Conservation (phyloP, 2,797 vertebrate species). For the Rhinogobio ventralis region DNA sequence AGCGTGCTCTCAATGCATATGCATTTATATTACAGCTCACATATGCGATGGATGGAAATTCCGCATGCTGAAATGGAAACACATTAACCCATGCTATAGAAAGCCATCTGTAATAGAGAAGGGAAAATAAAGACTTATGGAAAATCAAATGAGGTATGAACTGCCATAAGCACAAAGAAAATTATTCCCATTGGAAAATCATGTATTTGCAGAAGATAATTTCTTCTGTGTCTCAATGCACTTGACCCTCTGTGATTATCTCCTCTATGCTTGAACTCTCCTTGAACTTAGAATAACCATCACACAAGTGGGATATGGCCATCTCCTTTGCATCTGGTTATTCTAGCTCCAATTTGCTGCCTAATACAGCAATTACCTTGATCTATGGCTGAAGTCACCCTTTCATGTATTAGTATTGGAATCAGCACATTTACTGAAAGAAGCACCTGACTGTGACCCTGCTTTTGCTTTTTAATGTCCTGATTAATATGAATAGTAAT, state of each 20-base stretch:
- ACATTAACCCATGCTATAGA: constrained; percentile 70
- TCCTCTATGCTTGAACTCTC: constrained; percentile 96
- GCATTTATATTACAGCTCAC: constrained; percentile 49
- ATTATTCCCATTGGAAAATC: constrained; percentile 93
- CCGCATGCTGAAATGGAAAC: constrained; percentile 36
- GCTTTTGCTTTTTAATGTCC: constrained; percentile 84
- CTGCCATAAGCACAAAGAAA: constrained; percentile 91
- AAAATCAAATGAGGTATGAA: constrained; percentile 91
- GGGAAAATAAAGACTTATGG: constrained; percentile 85
- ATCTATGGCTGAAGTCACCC: constrained; percentile 88
- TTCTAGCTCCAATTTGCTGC: constrained; percentile 95
- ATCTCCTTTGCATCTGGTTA: constrained; percentile 97
- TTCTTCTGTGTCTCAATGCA: constrained; percentile 85
- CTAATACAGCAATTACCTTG: constrained; percentile 94
- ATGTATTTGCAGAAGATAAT: constrained; percentile 96
- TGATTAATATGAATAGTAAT: constrained; percentile 84
- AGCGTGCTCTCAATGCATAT: constrained; percentile 6
- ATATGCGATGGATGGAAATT: constrained; percentile 45
- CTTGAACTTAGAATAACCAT: constrained; percentile 94
- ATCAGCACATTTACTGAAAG: constrained; percentile 87
- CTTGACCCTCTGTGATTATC: constrained; percentile 86
- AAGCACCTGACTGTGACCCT: constrained; percentile 79
- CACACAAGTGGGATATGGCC: constrained; percentile 81
- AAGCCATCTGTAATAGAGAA: constrained; percentile 78
- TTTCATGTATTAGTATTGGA: constrained; percentile 83